phyloP scores from a whole-genome alignment of 2,797 vertebrate species.

The Poeciliopsis infans region DNA sequence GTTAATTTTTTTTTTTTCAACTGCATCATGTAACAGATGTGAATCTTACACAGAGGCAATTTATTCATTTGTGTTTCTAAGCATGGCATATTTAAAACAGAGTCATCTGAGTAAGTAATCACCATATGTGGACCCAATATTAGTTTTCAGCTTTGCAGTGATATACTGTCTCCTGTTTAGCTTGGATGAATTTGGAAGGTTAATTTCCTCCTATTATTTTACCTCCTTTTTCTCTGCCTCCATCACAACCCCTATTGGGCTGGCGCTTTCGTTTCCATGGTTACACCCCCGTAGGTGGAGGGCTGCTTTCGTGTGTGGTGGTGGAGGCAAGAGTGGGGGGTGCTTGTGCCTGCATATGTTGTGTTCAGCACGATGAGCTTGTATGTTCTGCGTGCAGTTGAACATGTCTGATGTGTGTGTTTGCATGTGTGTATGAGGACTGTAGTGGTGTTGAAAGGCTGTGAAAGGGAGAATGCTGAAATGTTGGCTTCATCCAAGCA shows the following conservation, averaged over 20 bases:
- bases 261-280: conserved; percentile 74
- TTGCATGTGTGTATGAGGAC: background rate
- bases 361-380: conserved; percentile 24
- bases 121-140: background rate
- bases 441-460: conserved; percentile 25
- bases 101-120: background rate
- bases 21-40: conserved; percentile 1
- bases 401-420: conserved; percentile 4
- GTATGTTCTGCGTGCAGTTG: conserved; percentile 30
- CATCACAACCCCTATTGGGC: conserved; percentile 62
- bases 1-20: background rate
- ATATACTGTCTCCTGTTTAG: conserved; percentile 28
- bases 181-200: conserved; percentile 32
- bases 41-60: background rate
- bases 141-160: conserved; percentile 21
- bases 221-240: conserved; percentile 48
- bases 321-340: conserved; percentile 53
- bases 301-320: conserved; percentile 47
- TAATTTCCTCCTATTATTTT: conserved; percentile 39
- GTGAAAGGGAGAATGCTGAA: conserved; percentile 29
- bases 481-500: conserved; percentile 30
- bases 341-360: conserved; percentile 48
- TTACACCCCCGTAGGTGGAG: conserved; percentile 64
- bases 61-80: conserved; percentile 4
- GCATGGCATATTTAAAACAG: conserved; percentile 3